Evolutionary conservation across 2,113 vertebrate species (phyloP).

Genomic region (Columbina picui): DNA sequence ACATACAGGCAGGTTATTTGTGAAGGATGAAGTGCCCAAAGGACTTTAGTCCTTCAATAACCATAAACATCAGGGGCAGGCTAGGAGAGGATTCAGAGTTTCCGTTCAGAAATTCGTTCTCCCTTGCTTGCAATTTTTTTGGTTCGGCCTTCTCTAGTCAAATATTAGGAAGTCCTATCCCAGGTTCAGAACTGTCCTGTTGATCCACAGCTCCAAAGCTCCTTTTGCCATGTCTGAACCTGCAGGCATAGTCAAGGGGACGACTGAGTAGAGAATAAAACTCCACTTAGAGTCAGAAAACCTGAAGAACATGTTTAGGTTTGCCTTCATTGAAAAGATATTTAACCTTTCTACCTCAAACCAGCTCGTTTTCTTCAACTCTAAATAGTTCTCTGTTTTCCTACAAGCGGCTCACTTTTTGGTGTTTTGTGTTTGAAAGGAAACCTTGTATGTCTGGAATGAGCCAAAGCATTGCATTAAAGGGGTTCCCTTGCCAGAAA

Average conservation of each 20-base stretch:
- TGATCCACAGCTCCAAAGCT: not conserved
- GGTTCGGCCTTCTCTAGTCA: not conserved
- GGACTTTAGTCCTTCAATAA: not conserved
- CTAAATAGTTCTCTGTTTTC: not conserved
- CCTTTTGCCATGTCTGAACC: not conserved
- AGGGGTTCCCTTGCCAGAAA: conserved; percentile 88
- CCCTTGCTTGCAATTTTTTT: not conserved
- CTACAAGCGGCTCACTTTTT: not conserved
- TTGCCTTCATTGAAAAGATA: not conserved
- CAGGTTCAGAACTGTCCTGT: not conserved
- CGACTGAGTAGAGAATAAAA: not conserved
- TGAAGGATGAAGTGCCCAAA: not conserved
- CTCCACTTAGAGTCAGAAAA: not conserved
- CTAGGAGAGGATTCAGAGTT: not conserved
- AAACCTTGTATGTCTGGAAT: conserved; percentile 92
- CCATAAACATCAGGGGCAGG: not conserved
- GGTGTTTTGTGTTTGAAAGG: conserved; percentile 72
- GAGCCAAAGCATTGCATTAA: conserved; percentile 91
- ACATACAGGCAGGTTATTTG: not conserved
- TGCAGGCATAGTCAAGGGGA: not conserved
- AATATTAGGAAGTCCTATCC: not conserved
- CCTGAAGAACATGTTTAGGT: not conserved
- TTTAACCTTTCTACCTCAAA: not conserved
- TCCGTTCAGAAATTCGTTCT: not conserved
- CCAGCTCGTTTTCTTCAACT: not conserved